phyloP scores from a whole-genome alignment of 1,140 invertebrate species.

The Apis laboriosa region DNA sequence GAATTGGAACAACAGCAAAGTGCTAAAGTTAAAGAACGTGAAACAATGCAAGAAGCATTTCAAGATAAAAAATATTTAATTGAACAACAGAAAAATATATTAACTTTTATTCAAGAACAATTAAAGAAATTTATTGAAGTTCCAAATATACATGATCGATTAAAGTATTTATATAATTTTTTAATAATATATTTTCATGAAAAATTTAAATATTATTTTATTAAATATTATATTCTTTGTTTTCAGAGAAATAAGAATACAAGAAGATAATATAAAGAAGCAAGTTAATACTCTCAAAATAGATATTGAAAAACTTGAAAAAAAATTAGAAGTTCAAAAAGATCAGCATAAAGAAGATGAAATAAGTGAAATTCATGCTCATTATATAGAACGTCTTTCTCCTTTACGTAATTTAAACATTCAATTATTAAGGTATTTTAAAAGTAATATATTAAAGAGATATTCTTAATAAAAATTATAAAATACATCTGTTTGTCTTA shows the following conservation, averaged over 20 bases:
- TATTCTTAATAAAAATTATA: neutral
- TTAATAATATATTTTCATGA: constrained; percentile 25
- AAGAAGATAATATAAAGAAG: constrained; percentile 39
- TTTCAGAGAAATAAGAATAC: constrained; percentile 43
- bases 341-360: constrained; percentile 33
- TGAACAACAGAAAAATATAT: constrained; percentile 56
- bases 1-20: constrained; percentile 58
- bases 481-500: neutral
- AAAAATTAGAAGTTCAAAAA: constrained; percentile 43
- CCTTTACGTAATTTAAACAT: constrained; percentile 13
- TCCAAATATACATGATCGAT: constrained; percentile 33
- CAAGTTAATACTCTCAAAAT: constrained; percentile 43
- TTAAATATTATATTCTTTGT: neutral
- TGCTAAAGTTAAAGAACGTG: constrained; percentile 58
- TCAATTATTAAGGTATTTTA: constrained; percentile 47
- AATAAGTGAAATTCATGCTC: constrained; percentile 23
- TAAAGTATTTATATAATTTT: constrained; percentile 52
- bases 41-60: constrained; percentile 55
- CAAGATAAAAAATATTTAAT: constrained; percentile 62
- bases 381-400: constrained; percentile 33
- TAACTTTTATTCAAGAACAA: constrained; percentile 55
- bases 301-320: constrained; percentile 5
- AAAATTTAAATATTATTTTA: constrained; percentile 17
- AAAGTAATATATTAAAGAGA: neutral
- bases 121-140: constrained; percentile 54